Evolutionary conservation across 2,888 invertebrate species (phyloP).

Genomic region (Agrochola macilenta): DNA sequence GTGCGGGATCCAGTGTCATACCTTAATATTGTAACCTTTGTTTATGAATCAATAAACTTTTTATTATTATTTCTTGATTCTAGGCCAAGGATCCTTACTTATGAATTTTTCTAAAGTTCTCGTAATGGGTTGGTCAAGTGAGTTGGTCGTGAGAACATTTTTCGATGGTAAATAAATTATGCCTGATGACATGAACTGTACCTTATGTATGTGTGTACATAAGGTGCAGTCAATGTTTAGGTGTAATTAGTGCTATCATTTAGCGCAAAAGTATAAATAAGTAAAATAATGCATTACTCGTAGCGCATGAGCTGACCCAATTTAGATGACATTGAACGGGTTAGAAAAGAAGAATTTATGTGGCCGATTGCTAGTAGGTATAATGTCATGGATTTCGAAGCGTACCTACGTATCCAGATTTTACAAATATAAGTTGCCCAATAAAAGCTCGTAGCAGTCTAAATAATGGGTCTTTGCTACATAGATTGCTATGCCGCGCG

Average conservation of each 20-base stretch:
- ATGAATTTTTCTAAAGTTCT: neutral
- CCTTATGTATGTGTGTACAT: neutral
- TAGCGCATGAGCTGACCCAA: neutral
- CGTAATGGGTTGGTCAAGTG: neutral
- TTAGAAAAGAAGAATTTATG: neutral
- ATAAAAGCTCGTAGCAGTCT: conserved; percentile 9
- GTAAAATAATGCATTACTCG: neutral
- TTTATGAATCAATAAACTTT: too few relatives aligned
- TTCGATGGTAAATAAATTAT: neutral
- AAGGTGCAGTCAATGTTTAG: neutral
- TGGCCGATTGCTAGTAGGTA: conserved; percentile 4
- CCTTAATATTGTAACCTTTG: too few relatives aligned
- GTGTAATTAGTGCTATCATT: neutral
- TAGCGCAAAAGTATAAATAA: conserved; percentile 2
- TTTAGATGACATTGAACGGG: neutral
- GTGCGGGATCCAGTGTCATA: too few relatives aligned
- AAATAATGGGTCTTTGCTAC: conserved; percentile 19
- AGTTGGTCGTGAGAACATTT: too few relatives aligned
- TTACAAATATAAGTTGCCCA: neutral
- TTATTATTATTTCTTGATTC: too few relatives aligned
- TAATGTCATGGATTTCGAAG: neutral
- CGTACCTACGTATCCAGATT: neutral
- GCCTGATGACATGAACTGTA: neutral
- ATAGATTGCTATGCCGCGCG: conserved; percentile 41
- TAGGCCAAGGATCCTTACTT: neutral